Conservation (phyloP, 2,888 invertebrate genomes). For the Mesoligia furuncula region DNA sequence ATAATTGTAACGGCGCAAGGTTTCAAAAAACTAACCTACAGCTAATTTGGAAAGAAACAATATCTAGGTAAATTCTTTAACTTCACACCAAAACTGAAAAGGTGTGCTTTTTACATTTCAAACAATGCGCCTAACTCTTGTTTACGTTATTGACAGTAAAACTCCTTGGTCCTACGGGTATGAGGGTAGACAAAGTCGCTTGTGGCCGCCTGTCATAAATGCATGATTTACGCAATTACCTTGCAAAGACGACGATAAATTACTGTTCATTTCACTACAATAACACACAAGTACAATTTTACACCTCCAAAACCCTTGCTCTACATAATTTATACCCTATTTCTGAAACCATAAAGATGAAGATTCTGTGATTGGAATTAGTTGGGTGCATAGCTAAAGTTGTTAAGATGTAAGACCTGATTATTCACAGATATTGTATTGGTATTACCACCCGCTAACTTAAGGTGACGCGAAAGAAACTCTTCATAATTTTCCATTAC, state of each 20-base stretch:
- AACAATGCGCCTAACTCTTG: slow-evolving; percentile 77
- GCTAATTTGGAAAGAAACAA: slow-evolving; percentile 51
- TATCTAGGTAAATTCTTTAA: slow-evolving; percentile 58
- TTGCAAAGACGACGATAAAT: slow-evolving; percentile 88
- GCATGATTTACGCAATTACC: slow-evolving; percentile 89
- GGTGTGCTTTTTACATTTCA: slow-evolving; percentile 58
- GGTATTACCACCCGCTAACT: slow-evolving; percentile 87
- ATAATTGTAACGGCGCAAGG: not conserved
- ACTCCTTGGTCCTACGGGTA: slow-evolving; percentile 72
- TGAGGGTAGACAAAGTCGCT: slow-evolving; percentile 82
- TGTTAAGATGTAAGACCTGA: slow-evolving; percentile 77
- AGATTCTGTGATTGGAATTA: slow-evolving; percentile 16
- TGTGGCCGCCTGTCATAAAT: slow-evolving; percentile 88
- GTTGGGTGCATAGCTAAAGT: slow-evolving; percentile 57
- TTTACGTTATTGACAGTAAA: slow-evolving; percentile 81
- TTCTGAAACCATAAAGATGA: slow-evolving; percentile 31
- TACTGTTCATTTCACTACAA: slow-evolving; percentile 85
- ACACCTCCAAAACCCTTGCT: slow-evolving; percentile 38
- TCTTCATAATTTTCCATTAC: slow-evolving; percentile 73
- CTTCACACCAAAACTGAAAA: slow-evolving; percentile 48
- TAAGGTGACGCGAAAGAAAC: slow-evolving; percentile 83
- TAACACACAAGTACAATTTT: slow-evolving; percentile 70
- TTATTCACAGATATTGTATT: slow-evolving; percentile 88
- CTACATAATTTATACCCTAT: slow-evolving; percentile 69
- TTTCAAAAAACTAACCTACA: not conserved